Base-by-base conservation (phyloP, 2,888 invertebrate species). In the Carcina quercana region DNA sequence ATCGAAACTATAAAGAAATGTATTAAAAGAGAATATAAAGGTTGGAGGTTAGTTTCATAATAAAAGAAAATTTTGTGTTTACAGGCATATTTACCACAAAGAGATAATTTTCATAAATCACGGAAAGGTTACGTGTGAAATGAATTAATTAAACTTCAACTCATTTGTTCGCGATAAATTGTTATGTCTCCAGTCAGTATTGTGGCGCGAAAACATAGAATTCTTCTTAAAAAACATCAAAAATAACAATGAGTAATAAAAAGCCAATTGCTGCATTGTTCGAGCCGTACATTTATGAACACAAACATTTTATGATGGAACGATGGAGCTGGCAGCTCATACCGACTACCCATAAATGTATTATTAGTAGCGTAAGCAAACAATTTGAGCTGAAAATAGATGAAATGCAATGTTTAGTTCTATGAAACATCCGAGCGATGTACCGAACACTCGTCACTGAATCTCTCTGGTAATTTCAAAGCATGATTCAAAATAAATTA, bases 211-310 rank as follows among this genome's bases (percentile, higher is more conserved):
- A 13, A 14, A 8, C 26, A 17, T n/a, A 22, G 28, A 32, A 40
- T 42, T 40, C 28, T 24, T 40, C 30, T 30, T 35, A 40, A 36
- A 41, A 34, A 39, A 41, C 31, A 28, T 12, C 7, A 6, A 30
- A 30, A 24, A 42, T 40, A 47, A 59, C 57, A 57, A 57, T 56
- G 49, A 35, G 26, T 35, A 47, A 48, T 57, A 54, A 51, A 67
- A 57, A 50, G 56, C 59, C 63, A 71, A 78, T 66, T 49, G 57
- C 50, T 53, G 68, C 62, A 76, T 76, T 79, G 76, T 79, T 76
- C 60, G 11, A 24, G 15, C 39, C 15, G 37, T 38, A 50, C 50
- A 50, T 45, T 42, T 40, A 36, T 29, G 25, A 38, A 47, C 36
- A 38, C 38, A 43, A 43, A 44, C 42, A 42, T 34, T 38, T 40